Conservation (phyloP, 2,888 invertebrate genomes). For the Calliopum simillimum region DNA sequence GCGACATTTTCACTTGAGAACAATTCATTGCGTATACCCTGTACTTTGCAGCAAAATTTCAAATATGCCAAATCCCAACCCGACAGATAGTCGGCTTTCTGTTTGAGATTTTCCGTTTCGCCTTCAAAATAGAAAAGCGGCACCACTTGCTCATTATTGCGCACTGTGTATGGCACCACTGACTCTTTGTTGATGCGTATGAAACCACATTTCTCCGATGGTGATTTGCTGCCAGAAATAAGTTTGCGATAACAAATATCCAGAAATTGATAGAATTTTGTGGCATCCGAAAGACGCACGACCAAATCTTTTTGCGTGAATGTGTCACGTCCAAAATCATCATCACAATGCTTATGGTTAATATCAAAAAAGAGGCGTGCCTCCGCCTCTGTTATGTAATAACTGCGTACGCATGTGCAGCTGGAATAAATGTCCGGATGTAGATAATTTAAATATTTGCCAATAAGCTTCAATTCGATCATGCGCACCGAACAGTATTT, state of each 20-base stretch:
- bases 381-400: slow-evolving; percentile 92
- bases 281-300: slow-evolving; percentile 87
- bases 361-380: slow-evolving; percentile 92
- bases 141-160: slow-evolving; percentile 86
- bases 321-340: slow-evolving; percentile 87
- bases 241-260: slow-evolving; percentile 90
- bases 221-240: slow-evolving; percentile 75
- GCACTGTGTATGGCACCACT: slow-evolving; percentile 91
- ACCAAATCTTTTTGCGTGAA: slow-evolving; percentile 92
- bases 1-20: slow-evolving; percentile 92
- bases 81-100: slow-evolving; percentile 86
- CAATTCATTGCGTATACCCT: slow-evolving; percentile 90
- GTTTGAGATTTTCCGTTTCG: slow-evolving; percentile 90
- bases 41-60: slow-evolving; percentile 95
- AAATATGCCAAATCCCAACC: slow-evolving; percentile 94
- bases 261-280: slow-evolving; percentile 90
- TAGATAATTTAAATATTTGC: slow-evolving; percentile 88
- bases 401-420: slow-evolving; percentile 91
- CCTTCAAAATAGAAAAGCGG: slow-evolving; percentile 89
- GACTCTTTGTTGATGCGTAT: slow-evolving; percentile 93
- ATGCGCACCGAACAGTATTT: slow-evolving; percentile 94
- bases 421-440: slow-evolving; percentile 91
- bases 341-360: slow-evolving; percentile 91
- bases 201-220: slow-evolving; percentile 87
- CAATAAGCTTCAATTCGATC: slow-evolving; percentile 90